Percentiles rank a stretch among this genome's conserved stretches.
phyloP scores from a whole-genome alignment of 2,888 invertebrate genomes.

The Sphaerophoria rueppellii region DNA sequence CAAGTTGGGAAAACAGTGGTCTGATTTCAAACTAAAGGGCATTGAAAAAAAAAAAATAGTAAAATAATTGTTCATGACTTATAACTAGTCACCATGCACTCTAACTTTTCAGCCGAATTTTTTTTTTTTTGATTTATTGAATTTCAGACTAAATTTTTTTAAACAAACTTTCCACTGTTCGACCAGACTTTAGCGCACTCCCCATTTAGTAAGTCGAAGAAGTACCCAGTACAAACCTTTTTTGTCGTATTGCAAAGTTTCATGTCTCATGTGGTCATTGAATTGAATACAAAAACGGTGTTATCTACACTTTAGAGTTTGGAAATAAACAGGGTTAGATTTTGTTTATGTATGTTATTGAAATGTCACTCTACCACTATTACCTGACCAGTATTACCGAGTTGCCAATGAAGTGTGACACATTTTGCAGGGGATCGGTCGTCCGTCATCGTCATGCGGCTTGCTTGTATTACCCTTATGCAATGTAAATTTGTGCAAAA shows the following conservation, averaged over 20 bases:
- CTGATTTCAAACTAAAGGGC: too few species aligned
- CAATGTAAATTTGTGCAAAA: constrained; percentile 52
- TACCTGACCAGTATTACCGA: neutral
- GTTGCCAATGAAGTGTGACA: constrained; percentile 64
- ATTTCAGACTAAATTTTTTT: too few species aligned
- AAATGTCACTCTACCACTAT: constrained; percentile 44
- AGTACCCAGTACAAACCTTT: neutral
- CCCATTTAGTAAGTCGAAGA: neutral
- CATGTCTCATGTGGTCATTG: constrained; percentile 31
- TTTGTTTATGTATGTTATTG: constrained; percentile 38
- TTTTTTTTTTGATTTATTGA: too few species aligned
- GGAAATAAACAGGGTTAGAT: constrained; percentile 31
- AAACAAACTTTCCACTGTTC: too few species aligned
- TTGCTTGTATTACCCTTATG: constrained; percentile 28
- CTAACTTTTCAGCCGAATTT: too few species aligned
- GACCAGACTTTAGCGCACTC: neutral
- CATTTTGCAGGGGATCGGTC: constrained; percentile 42
- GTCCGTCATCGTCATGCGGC: neutral
- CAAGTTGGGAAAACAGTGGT: neutral
- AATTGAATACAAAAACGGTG: constrained; percentile 30
- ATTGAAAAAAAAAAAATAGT: too few species aligned
- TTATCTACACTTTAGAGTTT: constrained; percentile 17
- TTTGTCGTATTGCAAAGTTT: neutral
- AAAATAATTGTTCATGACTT: too few species aligned
- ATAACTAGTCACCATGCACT: too few species aligned